Evolutionary conservation across 2,113 vertebrate species (phyloP), one percentile per base, ranked within the genome.

Genomic region (Poecilia latipinna): DNA sequence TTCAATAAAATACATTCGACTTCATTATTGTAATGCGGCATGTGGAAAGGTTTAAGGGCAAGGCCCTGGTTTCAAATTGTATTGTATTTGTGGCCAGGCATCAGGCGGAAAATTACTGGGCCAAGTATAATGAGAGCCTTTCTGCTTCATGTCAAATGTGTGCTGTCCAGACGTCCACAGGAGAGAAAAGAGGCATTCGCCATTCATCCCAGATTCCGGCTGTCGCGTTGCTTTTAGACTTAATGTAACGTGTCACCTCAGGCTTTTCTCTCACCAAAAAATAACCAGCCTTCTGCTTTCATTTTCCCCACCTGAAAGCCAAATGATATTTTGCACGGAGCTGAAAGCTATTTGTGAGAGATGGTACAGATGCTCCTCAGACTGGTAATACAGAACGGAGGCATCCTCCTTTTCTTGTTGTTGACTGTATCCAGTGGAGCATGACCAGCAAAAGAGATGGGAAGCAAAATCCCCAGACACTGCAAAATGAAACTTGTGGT

Each of bases 141-240:
- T 78, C 51, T 71, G 75, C 65, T 74, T 42, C 60, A 79, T 75
- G 86, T 86, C 78, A 84, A 65, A 72, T 31, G 19, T 79, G 44
- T 22, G 0, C 74, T 72, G 69, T 79, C 79, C 73, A 79, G 68
- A 75, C 12, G 32, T 69, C 76, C 68, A 48, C 31, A 11, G 62
- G 51, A 87, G 51, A 87, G 75, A 80, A 83, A 84, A 70, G 74
- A 66, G 74, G 51, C 84, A 54, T 65, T 82, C 62, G 29, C 72
- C 68, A 75, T 68, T 80, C 78, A 81, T 85, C 61, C 26, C 54
- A 60, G 69, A 54, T 65, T 39, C 64, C 26, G 64, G 42, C 82
- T 82, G 88, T 85, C 89, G 83, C 74, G 77, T 33, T 70, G 63
- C 65, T 69, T 80, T 90, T 84, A 72, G 66, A 70, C 74, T 32